A percentile compares a stretch with the other conserved stretches of the same genome.
These are phyloP conservation scores for Glossosoma conforme DNA, from an alignment of 1,140 invertebrate species.

Conservation along the genomic window DNA sequence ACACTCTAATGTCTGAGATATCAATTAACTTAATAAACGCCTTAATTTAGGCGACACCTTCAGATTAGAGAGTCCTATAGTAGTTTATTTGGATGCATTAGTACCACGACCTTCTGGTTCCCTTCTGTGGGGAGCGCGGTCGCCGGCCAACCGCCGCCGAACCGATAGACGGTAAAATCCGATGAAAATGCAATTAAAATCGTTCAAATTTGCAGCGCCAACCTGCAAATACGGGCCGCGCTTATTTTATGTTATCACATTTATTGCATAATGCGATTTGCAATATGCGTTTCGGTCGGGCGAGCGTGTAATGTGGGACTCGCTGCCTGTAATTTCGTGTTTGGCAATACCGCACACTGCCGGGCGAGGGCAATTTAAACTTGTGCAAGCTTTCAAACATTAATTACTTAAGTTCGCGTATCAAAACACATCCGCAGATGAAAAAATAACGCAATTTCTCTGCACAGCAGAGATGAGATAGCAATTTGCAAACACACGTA, in stretches of 20 bases:
- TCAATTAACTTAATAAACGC: too few relatives aligned
- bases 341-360: background rate
- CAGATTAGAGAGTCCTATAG: too few relatives aligned
- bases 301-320: constrained; percentile 17
- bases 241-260: constrained; percentile 24
- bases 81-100: too few relatives aligned
- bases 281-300: constrained; percentile 16
- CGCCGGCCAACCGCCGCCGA: background rate
- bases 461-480: too few relatives aligned
- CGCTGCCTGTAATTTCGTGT: background rate
- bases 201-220: constrained; percentile 15
- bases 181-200: constrained; percentile 31
- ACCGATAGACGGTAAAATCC: constrained; percentile 28
- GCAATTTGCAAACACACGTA: too few relatives aligned
- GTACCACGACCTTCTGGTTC: too few relatives aligned
- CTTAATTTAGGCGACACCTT: too few relatives aligned
- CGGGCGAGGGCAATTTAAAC: constrained; percentile 8
- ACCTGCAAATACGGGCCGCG: constrained; percentile 3
- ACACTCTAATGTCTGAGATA: too few relatives aligned
- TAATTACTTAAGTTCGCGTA: constrained; percentile 15
- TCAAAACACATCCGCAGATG: too few relatives aligned
- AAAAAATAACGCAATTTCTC: too few relatives aligned
- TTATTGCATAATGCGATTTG: constrained; percentile 27
- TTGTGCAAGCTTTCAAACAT: background rate
- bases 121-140: background rate